Evolutionary conservation across 2,797 vertebrate genomes (phyloP), one percentile per base, ranked within the genome.

Genomic region (Corythornis leucogaster): DNA sequence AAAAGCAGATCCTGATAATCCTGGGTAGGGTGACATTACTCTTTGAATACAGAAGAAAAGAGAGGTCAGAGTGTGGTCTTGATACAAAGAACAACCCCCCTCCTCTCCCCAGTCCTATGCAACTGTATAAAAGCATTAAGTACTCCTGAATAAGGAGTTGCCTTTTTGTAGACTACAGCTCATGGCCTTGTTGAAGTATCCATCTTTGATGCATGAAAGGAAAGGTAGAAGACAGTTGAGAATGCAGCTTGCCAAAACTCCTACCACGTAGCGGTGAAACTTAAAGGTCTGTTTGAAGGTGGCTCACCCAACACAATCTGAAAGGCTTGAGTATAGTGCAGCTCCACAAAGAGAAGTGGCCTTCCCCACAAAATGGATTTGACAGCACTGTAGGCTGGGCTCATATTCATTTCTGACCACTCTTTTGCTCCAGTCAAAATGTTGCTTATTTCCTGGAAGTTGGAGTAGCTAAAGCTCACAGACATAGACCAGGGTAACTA

Each of bases 1-100:
- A 66, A 80, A 92, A 76, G 81, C 76, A 80, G 79, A 80, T 63
- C 30, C 1, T 5, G 80, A 77, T 91, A 90, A 94, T 81, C 83
- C 80, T 33, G 83, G 46, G 35, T 54, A 76, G 61, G 26, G 64
- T 64, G 45, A 68, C 51, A 28, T 63, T 30, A 54, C 30, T 43
- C 74, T 93, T 79, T 90, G 61, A 87, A 82, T 31, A 22, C 8
- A 48, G 48, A 81, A 83, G 66, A 79, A 85, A 87, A 55, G 66
- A 78, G 89, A 91, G 48, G 78, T 91, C 70, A 88, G 75, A 73
- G 57, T 7, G 3, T 59, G 25, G 70, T 26, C 50, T 61, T 88
- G n/a, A 79, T 66, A 82, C 53, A 83, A 90, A 87, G 79, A 87
- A 54, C 24, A 67, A 54, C 55, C 3, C 6, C 8, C 5, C 42